These are phyloP conservation scores for Epinephelus lanceolatus DNA, from an alignment of 2,113 vertebrate species.

Conservation along the genomic window DNA sequence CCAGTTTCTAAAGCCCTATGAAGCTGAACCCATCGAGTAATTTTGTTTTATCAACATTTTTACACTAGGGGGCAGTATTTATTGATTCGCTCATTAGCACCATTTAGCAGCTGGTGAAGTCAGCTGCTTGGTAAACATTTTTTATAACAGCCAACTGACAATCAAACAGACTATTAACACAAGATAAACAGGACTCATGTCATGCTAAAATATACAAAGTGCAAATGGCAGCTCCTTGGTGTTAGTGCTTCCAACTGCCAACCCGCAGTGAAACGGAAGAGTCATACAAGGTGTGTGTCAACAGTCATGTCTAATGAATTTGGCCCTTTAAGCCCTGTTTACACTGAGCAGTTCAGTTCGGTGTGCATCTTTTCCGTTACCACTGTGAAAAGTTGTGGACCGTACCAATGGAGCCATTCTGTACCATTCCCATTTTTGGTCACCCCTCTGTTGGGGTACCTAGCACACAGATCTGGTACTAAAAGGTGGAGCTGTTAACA, in stretches of 20 bases:
- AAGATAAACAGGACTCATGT: neutral
- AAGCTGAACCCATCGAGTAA: neutral
- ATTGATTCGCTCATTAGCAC: constrained; percentile 18
- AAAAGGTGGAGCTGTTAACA: too few relatives aligned
- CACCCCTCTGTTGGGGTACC: too few relatives aligned
- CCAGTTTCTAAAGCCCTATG: neutral
- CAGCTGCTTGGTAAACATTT: constrained; percentile 15
- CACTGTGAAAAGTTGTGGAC: too few relatives aligned
- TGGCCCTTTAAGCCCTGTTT: neutral
- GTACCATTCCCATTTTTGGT: too few relatives aligned
- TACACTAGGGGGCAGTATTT: neutral
- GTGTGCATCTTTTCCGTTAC: too few relatives aligned
- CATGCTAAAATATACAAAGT: constrained; percentile 5
- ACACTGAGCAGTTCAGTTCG: too few relatives aligned
- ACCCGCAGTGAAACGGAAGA: neutral
- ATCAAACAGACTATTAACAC: neutral
- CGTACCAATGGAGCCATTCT: too few relatives aligned
- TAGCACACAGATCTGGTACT: too few relatives aligned
- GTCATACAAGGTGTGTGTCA: neutral
- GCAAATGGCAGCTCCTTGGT: neutral
- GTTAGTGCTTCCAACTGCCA: constrained; percentile 14
- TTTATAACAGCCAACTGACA: constrained; percentile 28
- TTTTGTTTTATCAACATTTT: neutral
- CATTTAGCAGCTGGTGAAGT: constrained; percentile 21
- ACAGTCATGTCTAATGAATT: neutral